phyloP scores from a whole-genome alignment of 2,113 vertebrate genomes.

The Gobius niger region DNA sequence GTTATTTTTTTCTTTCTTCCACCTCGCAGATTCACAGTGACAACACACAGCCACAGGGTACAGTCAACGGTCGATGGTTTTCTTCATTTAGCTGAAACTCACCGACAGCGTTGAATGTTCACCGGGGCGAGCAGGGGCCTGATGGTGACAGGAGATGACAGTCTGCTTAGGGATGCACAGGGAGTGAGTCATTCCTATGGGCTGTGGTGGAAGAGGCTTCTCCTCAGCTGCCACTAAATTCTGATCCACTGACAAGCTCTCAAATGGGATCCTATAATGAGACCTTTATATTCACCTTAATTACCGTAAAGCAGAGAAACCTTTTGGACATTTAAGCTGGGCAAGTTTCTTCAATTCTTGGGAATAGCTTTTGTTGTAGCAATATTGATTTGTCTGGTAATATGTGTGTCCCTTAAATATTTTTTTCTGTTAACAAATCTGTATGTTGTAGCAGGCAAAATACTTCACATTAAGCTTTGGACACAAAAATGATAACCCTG shows the following conservation, averaged over 20 bases:
- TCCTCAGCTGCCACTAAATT: conserved; percentile 3
- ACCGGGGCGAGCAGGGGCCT: conserved; percentile 80
- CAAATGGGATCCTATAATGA: conserved; percentile 8
- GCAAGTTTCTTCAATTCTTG: not conserved
- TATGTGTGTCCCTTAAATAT: no score
- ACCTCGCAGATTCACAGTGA: conserved; percentile 32
- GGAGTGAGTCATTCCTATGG: conserved; percentile 37
- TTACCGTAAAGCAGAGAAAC: not conserved
- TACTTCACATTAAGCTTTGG: no score
- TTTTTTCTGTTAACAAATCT: no score
- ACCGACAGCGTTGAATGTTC: conserved; percentile 99
- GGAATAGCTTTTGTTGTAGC: not conserved
- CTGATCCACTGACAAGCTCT: conserved; percentile 4
- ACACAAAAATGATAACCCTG: no score
- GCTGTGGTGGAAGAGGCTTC: conserved; percentile 10
- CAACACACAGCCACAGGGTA: conserved; percentile 89
- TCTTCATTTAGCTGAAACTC: conserved; percentile 93
- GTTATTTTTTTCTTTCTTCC: not conserved
- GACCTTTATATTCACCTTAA: not conserved
- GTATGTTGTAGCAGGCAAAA: no score
- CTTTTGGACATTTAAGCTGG: not conserved
- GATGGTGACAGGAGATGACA: conserved; percentile 66
- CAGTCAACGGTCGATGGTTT: conserved; percentile 99
- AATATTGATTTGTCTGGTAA: not conserved
- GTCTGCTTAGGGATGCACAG: conserved; percentile 52